Evolutionary conservation across 2,888 invertebrate species (phyloP).

Genomic region (Sarcophaga caerulescens): DNA sequence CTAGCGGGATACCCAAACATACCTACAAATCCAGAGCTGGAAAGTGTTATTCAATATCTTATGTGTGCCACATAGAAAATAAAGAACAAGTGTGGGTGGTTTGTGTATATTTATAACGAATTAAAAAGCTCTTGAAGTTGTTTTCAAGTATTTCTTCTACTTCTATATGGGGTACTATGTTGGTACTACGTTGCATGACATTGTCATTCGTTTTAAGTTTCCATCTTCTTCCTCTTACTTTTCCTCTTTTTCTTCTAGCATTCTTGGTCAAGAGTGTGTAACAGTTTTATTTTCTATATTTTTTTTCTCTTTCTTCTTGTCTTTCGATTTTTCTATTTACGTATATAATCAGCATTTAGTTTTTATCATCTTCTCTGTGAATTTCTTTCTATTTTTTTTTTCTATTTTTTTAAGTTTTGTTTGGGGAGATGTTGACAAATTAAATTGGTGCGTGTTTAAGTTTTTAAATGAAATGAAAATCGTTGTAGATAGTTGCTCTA

Average conservation of each 20-base stretch:
- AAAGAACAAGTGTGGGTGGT: slow-evolving; percentile 40
- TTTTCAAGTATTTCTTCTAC: background rate
- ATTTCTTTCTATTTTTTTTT: background rate
- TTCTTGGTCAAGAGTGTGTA: slow-evolving; percentile 49
- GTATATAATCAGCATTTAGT: no score
- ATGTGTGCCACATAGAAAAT: no score
- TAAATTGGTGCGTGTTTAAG: slow-evolving; percentile 69
- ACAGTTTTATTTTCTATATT: slow-evolving; percentile 1
- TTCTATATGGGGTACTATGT: slow-evolving; percentile 12
- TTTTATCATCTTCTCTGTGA: background rate
- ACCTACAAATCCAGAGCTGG: slow-evolving; percentile 20
- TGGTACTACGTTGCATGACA: slow-evolving; percentile 50
- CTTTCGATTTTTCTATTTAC: slow-evolving; percentile 32
- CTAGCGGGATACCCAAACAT: background rate
- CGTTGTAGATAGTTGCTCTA: slow-evolving; percentile 2
- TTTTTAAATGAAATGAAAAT: slow-evolving; percentile 52
- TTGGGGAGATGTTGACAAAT: slow-evolving; percentile 66
- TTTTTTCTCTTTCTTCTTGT: slow-evolving; percentile 7
- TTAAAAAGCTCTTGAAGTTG: background rate
- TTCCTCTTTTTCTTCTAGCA: background rate
- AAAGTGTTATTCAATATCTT: slow-evolving; percentile 48
- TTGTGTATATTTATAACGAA: slow-evolving; percentile 6
- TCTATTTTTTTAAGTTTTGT: slow-evolving; percentile 46
- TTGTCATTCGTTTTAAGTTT: slow-evolving; percentile 52
- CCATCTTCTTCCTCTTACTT: slow-evolving; percentile 16